phyloP scores from a whole-genome alignment of 92 coral and sea anemone genomes.

The Umimayanthus chanpuru region DNA sequence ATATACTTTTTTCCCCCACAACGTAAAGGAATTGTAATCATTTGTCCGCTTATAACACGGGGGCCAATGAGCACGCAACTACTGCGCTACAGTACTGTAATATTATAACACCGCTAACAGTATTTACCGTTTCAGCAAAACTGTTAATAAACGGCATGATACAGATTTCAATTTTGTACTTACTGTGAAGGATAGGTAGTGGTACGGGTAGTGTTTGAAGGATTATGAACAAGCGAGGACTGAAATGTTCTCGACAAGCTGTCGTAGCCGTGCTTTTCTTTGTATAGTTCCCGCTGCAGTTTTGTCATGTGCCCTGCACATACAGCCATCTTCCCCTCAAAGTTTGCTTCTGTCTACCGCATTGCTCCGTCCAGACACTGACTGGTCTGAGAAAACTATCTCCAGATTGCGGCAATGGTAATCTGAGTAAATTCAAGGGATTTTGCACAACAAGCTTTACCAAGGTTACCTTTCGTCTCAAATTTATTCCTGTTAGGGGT shows the following conservation, averaged over 20 bases:
- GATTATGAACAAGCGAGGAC: constrained; percentile 71
- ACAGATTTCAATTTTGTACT: constrained; percentile 23
- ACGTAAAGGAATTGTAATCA: too few relatives aligned
- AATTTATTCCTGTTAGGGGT: constrained; percentile 47
- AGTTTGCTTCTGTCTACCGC: not conserved
- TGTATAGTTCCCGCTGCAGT: constrained; percentile 83
- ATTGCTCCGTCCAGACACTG: not conserved
- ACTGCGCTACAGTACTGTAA: too few relatives aligned
- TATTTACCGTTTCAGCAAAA: not conserved
- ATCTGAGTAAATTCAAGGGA: not conserved
- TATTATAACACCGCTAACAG: not conserved
- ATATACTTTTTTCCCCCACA: too few relatives aligned
- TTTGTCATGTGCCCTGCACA: constrained; percentile 62
- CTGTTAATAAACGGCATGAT: not conserved
- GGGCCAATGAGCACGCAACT: too few relatives aligned
- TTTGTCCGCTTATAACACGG: too few relatives aligned
- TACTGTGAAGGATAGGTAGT: constrained; percentile 83
- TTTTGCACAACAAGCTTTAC: constrained; percentile 45
- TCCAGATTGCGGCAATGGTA: too few relatives aligned
- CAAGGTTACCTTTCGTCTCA: constrained; percentile 58
- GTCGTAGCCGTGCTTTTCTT: constrained; percentile 72
- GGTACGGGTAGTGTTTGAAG: constrained; percentile 55
- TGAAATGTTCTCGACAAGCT: constrained; percentile 77
- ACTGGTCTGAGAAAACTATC: not conserved
- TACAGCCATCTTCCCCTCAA: constrained; percentile 50